Percentiles rank a stretch among this genome's conserved stretches.
These are phyloP conservation scores for Pyxicephalus adspersus DNA, from an alignment of 2,113 vertebrate genomes.

Conservation along the genomic window DNA sequence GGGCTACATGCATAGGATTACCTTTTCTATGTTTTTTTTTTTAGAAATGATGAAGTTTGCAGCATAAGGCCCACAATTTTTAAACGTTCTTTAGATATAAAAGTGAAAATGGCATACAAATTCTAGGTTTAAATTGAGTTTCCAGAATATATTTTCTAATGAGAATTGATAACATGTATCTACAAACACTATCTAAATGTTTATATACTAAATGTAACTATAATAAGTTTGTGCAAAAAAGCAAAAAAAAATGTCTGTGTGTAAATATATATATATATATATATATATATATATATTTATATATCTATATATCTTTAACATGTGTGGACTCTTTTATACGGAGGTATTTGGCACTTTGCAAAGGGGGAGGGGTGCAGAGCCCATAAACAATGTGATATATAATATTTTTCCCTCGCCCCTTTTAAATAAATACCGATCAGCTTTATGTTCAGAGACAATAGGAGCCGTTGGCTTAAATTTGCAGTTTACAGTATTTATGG, in stretches of 20 bases:
- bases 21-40: too few species aligned
- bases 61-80: too few species aligned
- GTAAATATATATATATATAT: constrained; percentile 6
- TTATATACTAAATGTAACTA: too few species aligned
- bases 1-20: too few species aligned
- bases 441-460: constrained; percentile 99
- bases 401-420: constrained; percentile 96
- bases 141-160: too few species aligned
- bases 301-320: constrained; percentile 12
- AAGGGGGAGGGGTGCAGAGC: constrained; percentile 81
- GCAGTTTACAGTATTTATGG: constrained; percentile 99
- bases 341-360: neutral
- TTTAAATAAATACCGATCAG: constrained; percentile 99
- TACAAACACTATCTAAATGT: too few species aligned
- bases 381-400: constrained; percentile 98
- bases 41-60: too few species aligned
- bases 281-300: constrained; percentile 35
- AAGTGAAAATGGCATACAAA: too few species aligned
- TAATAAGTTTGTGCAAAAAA: too few species aligned
- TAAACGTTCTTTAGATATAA: too few species aligned
- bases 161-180: too few species aligned
- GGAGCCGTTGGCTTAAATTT: constrained; percentile 99
- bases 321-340: neutral
- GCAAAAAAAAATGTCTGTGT: neutral
- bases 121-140: too few species aligned